Base-by-base conservation (phyloP, 2,888 invertebrate genomes). In the Tipula confusa region DNA sequence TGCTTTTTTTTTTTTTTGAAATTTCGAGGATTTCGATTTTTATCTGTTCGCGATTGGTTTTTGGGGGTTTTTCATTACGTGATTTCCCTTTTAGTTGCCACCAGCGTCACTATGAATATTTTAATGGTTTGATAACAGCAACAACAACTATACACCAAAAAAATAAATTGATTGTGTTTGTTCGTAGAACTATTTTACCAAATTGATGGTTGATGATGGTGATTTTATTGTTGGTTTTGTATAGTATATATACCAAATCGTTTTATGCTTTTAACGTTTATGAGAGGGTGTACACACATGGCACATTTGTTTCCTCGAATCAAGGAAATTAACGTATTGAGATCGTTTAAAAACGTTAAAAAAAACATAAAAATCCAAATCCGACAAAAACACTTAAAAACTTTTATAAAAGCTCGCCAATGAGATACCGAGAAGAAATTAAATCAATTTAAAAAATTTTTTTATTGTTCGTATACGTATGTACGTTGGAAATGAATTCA, bases 1-100 rank as follows among this genome's bases (percentile, higher is more conserved):
- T 64, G 18, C 18, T 48, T 64, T 48, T 48, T 64, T 13, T 11
- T 24, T 64, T 5, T 38, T n/a, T n/a, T n/a, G n/a, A 6, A 11
- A 33, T 33, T 38, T 64, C 18, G 64, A 64, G 64, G 24, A 64
- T 64, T 64, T 64, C 24, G 2, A 24, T 24, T 64, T 64, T 18
- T 64, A 64, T 64, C 64, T 64, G 64, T 64, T 64, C 64, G 64
- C 64, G 64, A 64, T 64, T 64, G 64, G 64, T 64, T 64, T 64
- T 64, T 24, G 64, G 64, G n/a, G n/a, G n/a, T n/a, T n/a, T 64
- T 64, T 24, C 24, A 64, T 64, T 24, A 64, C 64, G 64, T 64
- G 64, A 64, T 24, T 64, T 64, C 64, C 64, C 64, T 18, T 64
- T 64, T 64, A 24, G 7, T 64, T 64, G 64, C 64, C 24, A 64